A percentile compares a stretch with the other conserved stretches of the same genome.
These are phyloP conservation scores for Pyrocephalus nanus DNA, from an alignment of 2,797 vertebrate genomes.

Conservation along the genomic window DNA sequence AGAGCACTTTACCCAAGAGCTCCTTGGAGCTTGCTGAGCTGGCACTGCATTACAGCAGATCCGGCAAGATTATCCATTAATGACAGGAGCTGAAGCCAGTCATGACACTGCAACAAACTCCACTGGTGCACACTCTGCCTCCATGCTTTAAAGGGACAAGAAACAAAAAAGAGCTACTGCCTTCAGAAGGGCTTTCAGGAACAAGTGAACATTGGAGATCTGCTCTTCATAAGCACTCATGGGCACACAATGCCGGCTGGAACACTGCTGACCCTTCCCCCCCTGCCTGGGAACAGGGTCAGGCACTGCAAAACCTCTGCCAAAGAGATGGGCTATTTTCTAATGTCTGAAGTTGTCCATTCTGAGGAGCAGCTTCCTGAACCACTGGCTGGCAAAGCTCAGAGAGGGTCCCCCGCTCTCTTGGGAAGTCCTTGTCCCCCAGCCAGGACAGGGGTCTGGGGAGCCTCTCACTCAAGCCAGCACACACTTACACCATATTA, in stretches of 20 bases:
- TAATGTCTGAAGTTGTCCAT: background rate
- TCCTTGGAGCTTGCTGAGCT: slow-evolving; percentile 36
- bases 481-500: background rate
- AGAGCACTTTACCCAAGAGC: slow-evolving; percentile 39
- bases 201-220: background rate
- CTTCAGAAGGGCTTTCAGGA: background rate
- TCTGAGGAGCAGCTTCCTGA: background rate
- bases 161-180: background rate
- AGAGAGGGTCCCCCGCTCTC: background rate
- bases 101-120: background rate
- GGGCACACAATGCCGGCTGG: background rate
- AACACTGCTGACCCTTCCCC: background rate
- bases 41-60: slow-evolving; percentile 33
- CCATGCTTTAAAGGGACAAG: background rate
- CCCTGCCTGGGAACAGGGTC: background rate
- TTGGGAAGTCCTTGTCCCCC: background rate
- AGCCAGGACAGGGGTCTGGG: background rate
- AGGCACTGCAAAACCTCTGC: background rate
- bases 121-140: background rate
- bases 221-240: background rate
- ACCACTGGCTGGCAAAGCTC: background rate
- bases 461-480: background rate
- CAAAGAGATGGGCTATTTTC: background rate
- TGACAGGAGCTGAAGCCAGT: background rate
- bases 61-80: slow-evolving; percentile 22